Conservation (phyloP, 2,113 vertebrate genomes). For the Neoarius graeffei region DNA sequence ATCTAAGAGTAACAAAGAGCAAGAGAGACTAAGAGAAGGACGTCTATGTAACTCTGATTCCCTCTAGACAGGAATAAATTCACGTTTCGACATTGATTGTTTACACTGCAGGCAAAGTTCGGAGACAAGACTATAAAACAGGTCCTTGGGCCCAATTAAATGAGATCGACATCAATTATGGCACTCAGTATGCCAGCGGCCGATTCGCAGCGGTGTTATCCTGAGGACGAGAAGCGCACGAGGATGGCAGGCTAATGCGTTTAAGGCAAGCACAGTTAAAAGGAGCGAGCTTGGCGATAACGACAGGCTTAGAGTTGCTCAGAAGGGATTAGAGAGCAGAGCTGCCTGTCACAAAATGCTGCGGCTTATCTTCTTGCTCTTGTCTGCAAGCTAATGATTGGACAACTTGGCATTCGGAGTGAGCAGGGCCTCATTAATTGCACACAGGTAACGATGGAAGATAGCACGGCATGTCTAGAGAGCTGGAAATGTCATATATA, state of each 20-base stretch:
- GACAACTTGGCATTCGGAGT: conserved; percentile 55
- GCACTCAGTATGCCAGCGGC: conserved; percentile 53
- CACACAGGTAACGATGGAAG: conserved; percentile 60
- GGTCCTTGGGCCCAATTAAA: conserved; percentile 61
- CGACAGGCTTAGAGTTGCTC: conserved; percentile 72
- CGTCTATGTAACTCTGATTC: background rate
- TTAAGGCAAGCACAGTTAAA: conserved; percentile 77
- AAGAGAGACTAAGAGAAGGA: background rate
- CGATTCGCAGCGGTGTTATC: conserved; percentile 55
- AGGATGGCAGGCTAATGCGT: conserved; percentile 72
- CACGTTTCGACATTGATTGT: conserved; percentile 50
- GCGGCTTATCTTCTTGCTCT: conserved; percentile 62
- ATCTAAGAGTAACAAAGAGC: background rate
- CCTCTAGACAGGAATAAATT: conserved; percentile 17
- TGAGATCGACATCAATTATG: conserved; percentile 67
- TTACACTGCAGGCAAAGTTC: conserved; percentile 44
- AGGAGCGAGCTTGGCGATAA: conserved; percentile 67
- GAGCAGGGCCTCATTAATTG: conserved; percentile 67
- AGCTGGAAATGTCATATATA: conserved; percentile 51
- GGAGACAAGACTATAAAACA: conserved; percentile 43
- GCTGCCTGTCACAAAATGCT: conserved; percentile 72
- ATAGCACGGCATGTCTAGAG: conserved; percentile 33
- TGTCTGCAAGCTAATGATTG: conserved; percentile 62
- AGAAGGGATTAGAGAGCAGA: conserved; percentile 71
- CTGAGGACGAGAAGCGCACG: conserved; percentile 59